A percentile compares a stretch with the other conserved stretches of the same genome.
These are phyloP conservation scores for Venusia cambrica DNA, from an alignment of 2,888 invertebrate species.

Conservation along the genomic window DNA sequence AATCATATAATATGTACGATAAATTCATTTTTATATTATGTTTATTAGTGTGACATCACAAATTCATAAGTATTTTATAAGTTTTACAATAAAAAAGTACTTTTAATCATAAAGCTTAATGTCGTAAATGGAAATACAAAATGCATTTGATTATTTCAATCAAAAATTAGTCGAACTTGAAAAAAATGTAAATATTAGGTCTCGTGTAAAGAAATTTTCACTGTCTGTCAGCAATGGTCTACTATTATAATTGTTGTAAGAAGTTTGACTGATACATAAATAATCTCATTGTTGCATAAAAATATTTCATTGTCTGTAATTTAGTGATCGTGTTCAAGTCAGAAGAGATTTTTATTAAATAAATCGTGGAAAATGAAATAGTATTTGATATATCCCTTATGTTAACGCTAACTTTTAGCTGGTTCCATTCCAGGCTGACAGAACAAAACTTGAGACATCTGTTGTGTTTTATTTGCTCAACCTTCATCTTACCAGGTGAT, in stretches of 20 bases:
- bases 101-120: too few relatives aligned
- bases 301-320: conserved; percentile 75
- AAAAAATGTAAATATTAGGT: conserved; percentile 45
- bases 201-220: conserved; percentile 48
- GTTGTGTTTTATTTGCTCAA: conserved; percentile 30
- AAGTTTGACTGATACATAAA: conserved; percentile 69
- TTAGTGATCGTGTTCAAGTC: conserved; percentile 81
- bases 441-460: too few relatives aligned
- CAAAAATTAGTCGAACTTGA: conserved; percentile 1
- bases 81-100: too few relatives aligned
- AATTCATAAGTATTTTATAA: too few relatives aligned
- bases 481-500: too few relatives aligned
- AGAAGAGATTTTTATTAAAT: conserved; percentile 80
- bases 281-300: conserved; percentile 70
- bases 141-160: conserved; percentile 9
- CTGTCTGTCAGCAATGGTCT: conserved; percentile 62
- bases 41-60: too few relatives aligned
- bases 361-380: conserved; percentile 57
- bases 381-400: too few relatives aligned
- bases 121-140: conserved; percentile 13
- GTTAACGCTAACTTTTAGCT: too few relatives aligned
- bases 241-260: conserved; percentile 58
- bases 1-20: too few relatives aligned
- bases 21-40: too few relatives aligned
- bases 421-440: too few relatives aligned